Conservation (phyloP, 2,113 vertebrate species). For the Zosterops japonicus region DNA sequence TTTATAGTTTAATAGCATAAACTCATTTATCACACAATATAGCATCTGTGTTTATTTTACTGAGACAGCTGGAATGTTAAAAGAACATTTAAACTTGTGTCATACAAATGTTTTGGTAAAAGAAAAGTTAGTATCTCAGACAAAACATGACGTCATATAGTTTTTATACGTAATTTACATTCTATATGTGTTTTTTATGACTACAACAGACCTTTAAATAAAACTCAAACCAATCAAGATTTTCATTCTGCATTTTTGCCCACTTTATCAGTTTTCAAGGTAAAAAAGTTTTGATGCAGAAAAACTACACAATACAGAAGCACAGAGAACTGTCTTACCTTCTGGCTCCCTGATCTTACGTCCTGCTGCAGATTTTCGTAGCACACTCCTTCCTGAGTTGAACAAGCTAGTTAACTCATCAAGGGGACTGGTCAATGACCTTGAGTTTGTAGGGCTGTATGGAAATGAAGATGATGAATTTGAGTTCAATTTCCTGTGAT, state of each 20-base stretch:
- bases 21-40: not conserved
- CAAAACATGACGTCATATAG: not conserved
- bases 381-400: constrained; percentile 88
- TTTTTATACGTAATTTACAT: not conserved
- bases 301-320: not conserved
- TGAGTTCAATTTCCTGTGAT: constrained; percentile 80
- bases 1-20: not conserved
- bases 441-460: constrained; percentile 84
- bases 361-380: constrained; percentile 88
- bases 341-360: constrained; percentile 88
- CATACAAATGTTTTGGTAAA: not conserved
- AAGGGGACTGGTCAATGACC: constrained; percentile 89
- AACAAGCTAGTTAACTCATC: constrained; percentile 94
- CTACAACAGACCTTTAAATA: not conserved
- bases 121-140: not conserved
- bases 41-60: not conserved
- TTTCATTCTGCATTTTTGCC: not conserved
- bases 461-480: constrained; percentile 81
- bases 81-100: not conserved
- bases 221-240: not conserved
- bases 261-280: not conserved
- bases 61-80: not conserved
- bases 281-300: not conserved
- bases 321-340: constrained; percentile 64
- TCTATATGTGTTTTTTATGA: not conserved